These are phyloP conservation scores for Fragum fragum DNA, from an alignment of 2,888 invertebrate species.

Conservation along the genomic window DNA sequence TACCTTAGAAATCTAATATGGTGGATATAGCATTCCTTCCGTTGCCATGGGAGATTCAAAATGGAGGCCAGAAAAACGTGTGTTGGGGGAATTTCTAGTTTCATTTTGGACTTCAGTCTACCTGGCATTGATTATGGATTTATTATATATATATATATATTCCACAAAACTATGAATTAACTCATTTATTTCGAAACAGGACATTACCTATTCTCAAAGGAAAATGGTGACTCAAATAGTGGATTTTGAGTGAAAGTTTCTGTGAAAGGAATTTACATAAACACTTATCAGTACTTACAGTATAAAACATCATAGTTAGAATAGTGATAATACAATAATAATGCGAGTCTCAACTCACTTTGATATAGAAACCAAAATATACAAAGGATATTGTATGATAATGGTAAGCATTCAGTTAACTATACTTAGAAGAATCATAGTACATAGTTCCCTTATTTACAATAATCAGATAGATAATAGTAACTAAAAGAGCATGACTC, in stretches of 20 bases:
- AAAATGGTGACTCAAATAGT: neutral
- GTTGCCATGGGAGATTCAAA: slow-evolving; percentile 62
- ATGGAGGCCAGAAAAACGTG: slow-evolving; percentile 54
- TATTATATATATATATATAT: neutral
- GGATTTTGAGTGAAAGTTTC: neutral
- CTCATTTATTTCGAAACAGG: neutral
- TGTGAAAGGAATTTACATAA: neutral
- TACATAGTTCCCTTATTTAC: too few relatives aligned
- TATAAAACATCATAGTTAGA: neutral
- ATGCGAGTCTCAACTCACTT: too few relatives aligned
- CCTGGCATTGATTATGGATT: slow-evolving; percentile 26
- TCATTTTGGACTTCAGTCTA: slow-evolving; percentile 44
- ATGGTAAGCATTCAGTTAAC: too few relatives aligned
- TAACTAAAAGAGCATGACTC: too few relatives aligned
- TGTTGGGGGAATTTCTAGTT: slow-evolving; percentile 52
- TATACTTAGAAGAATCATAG: too few relatives aligned
- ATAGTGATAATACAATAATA: neutral
- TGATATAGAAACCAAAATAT: too few relatives aligned
- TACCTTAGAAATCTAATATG: slow-evolving; percentile 64
- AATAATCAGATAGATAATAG: too few relatives aligned
- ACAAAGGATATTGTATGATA: too few relatives aligned
- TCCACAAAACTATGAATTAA: neutral
- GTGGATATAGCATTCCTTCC: slow-evolving; percentile 63
- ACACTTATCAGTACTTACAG: neutral
- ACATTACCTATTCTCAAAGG: neutral